Base-by-base conservation (phyloP, 2,113 vertebrate genomes). In the Odontesthes bonariensis region DNA sequence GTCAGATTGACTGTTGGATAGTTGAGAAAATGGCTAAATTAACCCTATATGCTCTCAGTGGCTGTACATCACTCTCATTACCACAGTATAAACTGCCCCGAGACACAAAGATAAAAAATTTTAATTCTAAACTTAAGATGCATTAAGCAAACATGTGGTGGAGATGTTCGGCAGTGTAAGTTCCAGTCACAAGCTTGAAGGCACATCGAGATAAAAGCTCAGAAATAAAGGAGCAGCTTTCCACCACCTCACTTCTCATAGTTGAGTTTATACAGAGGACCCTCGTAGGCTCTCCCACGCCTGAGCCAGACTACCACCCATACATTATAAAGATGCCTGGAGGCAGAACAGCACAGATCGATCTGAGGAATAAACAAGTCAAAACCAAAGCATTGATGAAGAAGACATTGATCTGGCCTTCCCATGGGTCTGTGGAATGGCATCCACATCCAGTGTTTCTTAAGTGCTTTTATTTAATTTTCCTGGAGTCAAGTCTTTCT, bases 281-380 rank as follows among this genome's bases (percentile, higher is more conserved):
- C 52, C 46, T 75, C 0, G 17, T 6, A 33, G 73, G 62, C 46
- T 77, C 72, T 79, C 76, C 74, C 81, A 61, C 62, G 60, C 56
- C 80, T 77, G 31, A 77, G 61, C 54, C 64, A 73, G 74, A 77
- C 69, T 51, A 19, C 53, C 23, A 20, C 1, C 3, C 22, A 84
- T 79, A 53, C 73, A 69, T 89, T 78, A 88, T 75, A 73, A 79
- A 85, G 57, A 85, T 46, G 79, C 77, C 87, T 27, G 27, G 44
- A 83, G 85, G 83, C 75, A 59, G 62, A 86, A 69, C 75, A 47
- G 66, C 59, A 55, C 49, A 19, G 49, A 90, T 92, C 83, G 47
- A 89, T 86, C 20, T 0, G 9, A 81, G 60, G 79, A 88, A 83
- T 88, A 90, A 92, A 90, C 87, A 87, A 88, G 88, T 92, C 88